Evolutionary conservation across 2,113 vertebrate genomes (phyloP), one percentile per base, ranked within the genome.

Genomic region (Coptodon bakossiorum): DNA sequence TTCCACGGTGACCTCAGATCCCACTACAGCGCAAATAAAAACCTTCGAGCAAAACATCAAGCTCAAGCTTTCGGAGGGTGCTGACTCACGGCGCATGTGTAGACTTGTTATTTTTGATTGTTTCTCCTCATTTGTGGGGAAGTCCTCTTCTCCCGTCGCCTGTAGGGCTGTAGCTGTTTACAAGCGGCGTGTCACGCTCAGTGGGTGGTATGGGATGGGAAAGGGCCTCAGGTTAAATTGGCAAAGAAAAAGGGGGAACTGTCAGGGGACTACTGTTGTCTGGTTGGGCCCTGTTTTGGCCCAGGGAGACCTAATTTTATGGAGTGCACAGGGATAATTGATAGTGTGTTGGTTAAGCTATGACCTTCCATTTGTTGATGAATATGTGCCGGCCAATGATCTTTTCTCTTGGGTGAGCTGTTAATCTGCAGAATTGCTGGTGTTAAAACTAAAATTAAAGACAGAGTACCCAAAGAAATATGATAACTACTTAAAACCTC

Each of bases 201-300:
- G 8, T 91, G 93, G 93, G 92, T 93, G 93, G 93, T 34, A 71
- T 29, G 24, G 84, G 86, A 83, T 80, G 86, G 78, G 85, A 93
- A 90, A 85, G 16, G 79, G 86, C 92, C 88, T 68, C 19, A 14
- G 89, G 90, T 81, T 83, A 71, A 88, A 92, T 53, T 83, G 87
- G 80, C 71, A 73, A 86, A 90, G 92, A 86, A 94, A 90, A 84
- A 88, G 40, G 48, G 27, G 31, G 38, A 38, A 19, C 78, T 71
- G 66, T 73, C 24, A 11, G 82, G 61, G 86, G 86, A 50, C 40
- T 10, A 1, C 50, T 76, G 80, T 5, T 29, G 76, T 52, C 87
- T 48, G 68, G 38, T 11, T 16, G 43, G 81, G 63, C 34, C 71
- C 78, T 19, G 29, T 71, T 88, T 34, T 31, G 61, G 83, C 84